Evolutionary conservation across 1,140 invertebrate species (phyloP).

Genomic region (Hypothenemus hampei): DNA sequence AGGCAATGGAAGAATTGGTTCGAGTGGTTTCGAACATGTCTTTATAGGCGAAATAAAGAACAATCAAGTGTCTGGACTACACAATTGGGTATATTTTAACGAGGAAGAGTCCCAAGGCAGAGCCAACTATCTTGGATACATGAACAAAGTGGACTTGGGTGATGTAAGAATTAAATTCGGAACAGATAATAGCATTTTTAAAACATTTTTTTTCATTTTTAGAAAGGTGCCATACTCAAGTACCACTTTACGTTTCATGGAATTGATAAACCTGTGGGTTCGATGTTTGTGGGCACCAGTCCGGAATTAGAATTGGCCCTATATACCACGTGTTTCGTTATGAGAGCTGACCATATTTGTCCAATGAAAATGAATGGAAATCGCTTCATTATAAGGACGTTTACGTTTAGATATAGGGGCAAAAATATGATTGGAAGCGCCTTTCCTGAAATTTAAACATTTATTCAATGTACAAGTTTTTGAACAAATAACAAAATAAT

Average conservation of each 20-base stretch:
- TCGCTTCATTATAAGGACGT: constrained; percentile 65
- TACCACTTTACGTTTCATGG: constrained; percentile 69
- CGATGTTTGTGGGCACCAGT: constrained; percentile 84
- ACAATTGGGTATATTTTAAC: constrained; percentile 86
- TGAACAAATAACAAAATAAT: too few species aligned
- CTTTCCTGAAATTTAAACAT: constrained; percentile 64
- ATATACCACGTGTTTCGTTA: constrained; percentile 80
- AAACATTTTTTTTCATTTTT: constrained; percentile 44
- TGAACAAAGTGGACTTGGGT: constrained; percentile 64
- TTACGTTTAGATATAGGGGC: constrained; percentile 66
- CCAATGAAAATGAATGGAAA: constrained; percentile 65
- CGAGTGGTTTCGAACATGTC: constrained; percentile 82
- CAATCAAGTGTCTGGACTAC: constrained; percentile 71
- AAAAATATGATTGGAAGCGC: constrained; percentile 75
- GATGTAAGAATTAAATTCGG: constrained; percentile 54
- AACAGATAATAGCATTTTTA: constrained; percentile 4
- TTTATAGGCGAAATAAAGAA: constrained; percentile 80
- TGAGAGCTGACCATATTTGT: constrained; percentile 65
- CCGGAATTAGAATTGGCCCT: constrained; percentile 90
- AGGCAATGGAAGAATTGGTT: constrained; percentile 68
- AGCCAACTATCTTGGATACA: constrained; percentile 75
- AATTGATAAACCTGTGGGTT: constrained; percentile 69
- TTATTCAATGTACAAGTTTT: not conserved
- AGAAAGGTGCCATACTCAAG: constrained; percentile 77
- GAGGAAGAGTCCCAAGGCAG: constrained; percentile 62